A percentile compares a stretch with the other conserved stretches of the same genome.
phyloP scores from a whole-genome alignment of 1,140 invertebrate species.

The Leptinotarsa undecemlineata region DNA sequence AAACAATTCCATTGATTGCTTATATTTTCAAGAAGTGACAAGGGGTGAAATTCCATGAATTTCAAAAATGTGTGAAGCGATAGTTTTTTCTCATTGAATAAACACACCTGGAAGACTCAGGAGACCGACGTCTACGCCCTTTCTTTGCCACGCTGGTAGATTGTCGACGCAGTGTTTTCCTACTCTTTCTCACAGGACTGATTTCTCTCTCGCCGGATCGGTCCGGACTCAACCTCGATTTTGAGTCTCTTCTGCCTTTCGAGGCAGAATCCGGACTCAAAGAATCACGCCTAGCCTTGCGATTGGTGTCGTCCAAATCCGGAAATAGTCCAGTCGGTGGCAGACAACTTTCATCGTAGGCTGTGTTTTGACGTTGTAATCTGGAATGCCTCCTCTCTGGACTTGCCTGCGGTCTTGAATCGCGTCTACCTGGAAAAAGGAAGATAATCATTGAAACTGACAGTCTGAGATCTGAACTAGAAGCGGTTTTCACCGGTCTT shows the following conservation, averaged over 20 bases:
- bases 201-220: constrained; percentile 70
- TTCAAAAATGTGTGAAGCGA: no score
- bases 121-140: constrained; percentile 53
- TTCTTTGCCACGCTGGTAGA: constrained; percentile 74
- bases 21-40: no score
- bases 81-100: background rate
- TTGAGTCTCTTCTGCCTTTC: constrained; percentile 70
- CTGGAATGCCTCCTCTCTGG: constrained; percentile 72
- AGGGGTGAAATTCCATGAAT: no score
- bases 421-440: constrained; percentile 60
- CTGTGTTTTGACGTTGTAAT: constrained; percentile 81
- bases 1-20: no score
- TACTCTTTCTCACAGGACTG: constrained; percentile 68
- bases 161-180: constrained; percentile 72
- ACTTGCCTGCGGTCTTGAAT: constrained; percentile 64
- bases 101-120: constrained; percentile 60
- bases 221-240: constrained; percentile 79
- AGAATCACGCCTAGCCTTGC: constrained; percentile 79
- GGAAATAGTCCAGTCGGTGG: constrained; percentile 81
- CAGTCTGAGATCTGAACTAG: no score
- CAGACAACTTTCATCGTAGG: constrained; percentile 80
- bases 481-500: no score
- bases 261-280: constrained; percentile 86
- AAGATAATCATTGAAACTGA: background rate
- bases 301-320: constrained; percentile 65